These are phyloP conservation scores for Notamacropus eugenii DNA, from an alignment of 2,797 vertebrate genomes.

Conservation along the genomic window DNA sequence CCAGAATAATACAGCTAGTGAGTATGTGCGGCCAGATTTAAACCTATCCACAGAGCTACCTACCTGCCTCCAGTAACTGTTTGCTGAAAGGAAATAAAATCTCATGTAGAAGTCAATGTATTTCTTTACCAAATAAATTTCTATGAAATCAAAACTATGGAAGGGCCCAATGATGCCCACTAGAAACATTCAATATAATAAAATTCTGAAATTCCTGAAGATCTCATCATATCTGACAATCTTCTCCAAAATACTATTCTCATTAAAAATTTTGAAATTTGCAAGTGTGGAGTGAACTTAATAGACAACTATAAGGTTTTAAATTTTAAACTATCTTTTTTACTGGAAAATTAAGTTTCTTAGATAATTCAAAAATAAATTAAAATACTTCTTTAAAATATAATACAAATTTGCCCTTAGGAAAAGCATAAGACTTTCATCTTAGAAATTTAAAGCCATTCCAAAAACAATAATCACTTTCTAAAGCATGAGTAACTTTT, in stretches of 20 bases:
- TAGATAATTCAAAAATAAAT: neutral
- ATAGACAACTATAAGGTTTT: neutral
- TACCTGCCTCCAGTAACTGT: neutral
- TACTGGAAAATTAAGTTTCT: slow-evolving; percentile 21
- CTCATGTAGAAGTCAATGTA: neutral
- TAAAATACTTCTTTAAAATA: neutral
- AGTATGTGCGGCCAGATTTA: neutral
- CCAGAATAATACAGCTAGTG: neutral
- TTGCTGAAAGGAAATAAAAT: neutral
- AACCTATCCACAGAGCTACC: neutral
- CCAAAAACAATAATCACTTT: neutral
- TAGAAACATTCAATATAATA: slow-evolving; percentile 11
- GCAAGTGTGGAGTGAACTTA: slow-evolving; percentile 15
- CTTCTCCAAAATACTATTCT: neutral
- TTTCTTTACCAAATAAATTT: slow-evolving; percentile 3
- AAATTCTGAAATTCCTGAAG: neutral
- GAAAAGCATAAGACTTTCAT: slow-evolving; percentile 41
- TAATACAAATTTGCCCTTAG: slow-evolving; percentile 5
- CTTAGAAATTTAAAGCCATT: slow-evolving; percentile 1
- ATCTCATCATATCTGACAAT: neutral
- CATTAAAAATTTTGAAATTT: slow-evolving; percentile 12
- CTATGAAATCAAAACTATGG: slow-evolving; percentile 17
- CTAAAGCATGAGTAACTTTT: slow-evolving; percentile 19
- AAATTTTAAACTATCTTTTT: neutral
- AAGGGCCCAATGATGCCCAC: neutral